A percentile compares a stretch with the other conserved stretches of the same genome.
These are phyloP conservation scores for Nestor notabilis DNA, from an alignment of 2,113 vertebrate species.

Conservation along the genomic window DNA sequence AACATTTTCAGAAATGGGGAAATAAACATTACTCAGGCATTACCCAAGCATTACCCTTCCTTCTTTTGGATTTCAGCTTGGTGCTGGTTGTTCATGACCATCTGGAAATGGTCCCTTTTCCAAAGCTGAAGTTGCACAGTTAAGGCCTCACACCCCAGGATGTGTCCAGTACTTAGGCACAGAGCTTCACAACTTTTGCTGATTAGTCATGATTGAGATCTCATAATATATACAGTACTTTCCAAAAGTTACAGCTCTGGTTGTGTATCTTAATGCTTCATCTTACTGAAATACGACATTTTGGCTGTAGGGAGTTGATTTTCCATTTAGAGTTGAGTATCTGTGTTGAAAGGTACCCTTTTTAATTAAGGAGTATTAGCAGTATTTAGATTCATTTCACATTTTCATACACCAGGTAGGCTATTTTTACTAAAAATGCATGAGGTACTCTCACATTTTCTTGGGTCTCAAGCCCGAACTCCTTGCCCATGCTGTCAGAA, in stretches of 20 bases:
- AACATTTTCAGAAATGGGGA: background rate
- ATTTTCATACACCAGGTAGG: rapidly evolving
- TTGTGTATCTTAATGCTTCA: background rate
- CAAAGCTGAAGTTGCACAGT: background rate
- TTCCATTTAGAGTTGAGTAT: rapidly evolving
- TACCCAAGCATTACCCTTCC: too few species aligned
- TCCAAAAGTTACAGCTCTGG: background rate
- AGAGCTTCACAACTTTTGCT: background rate
- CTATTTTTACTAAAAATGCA: background rate
- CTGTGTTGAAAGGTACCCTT: background rate
- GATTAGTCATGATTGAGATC: background rate
- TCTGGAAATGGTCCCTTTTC: background rate
- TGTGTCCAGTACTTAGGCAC: background rate
- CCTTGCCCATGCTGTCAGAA: too few species aligned
- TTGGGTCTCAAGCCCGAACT: background rate
- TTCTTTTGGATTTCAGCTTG: background rate
- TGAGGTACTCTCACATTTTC: rapidly evolving
- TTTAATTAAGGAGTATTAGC: background rate
- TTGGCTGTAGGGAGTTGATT: background rate
- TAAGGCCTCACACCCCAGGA: rapidly evolving
- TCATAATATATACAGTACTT: background rate
- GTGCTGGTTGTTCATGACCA: background rate
- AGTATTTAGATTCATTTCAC: background rate
- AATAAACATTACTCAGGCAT: background rate
- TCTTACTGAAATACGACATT: background rate